Percentiles rank a stretch among this genome's conserved stretches.
phyloP scores from a whole-genome alignment of 2,888 invertebrate genomes.

The Xestia rhomboidea region DNA sequence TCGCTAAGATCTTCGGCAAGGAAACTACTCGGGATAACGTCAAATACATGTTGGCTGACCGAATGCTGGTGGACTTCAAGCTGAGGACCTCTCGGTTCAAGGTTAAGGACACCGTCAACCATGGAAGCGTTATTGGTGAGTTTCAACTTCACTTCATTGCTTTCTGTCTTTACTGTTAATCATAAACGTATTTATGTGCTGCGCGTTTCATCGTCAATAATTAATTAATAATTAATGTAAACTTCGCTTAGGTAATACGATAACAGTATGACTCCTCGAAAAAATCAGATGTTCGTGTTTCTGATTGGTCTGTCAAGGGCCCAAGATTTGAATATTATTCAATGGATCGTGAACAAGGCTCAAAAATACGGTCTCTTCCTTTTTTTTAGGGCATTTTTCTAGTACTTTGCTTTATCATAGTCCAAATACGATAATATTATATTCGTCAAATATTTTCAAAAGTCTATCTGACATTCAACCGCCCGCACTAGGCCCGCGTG shows the following conservation, averaged over 20 bases:
- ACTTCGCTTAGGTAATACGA: neutral
- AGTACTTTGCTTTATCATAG: neutral
- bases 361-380: no score
- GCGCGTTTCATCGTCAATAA: neutral
- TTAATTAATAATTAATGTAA: neutral
- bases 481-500: neutral
- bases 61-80: slow-evolving; percentile 93
- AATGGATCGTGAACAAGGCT: no score
- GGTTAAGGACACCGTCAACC: slow-evolving; percentile 93
- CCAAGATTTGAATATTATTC: neutral
- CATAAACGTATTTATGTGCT: neutral
- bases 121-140: slow-evolving; percentile 94
- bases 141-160: slow-evolving; percentile 9
- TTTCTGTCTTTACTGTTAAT: neutral
- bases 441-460: neutral
- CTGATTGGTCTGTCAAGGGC: neutral
- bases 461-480: neutral
- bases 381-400: neutral
- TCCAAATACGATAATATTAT: neutral
- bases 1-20: slow-evolving; percentile 93
- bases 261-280: neutral
- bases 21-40: slow-evolving; percentile 91
- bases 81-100: slow-evolving; percentile 93
- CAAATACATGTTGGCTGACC: slow-evolving; percentile 93
- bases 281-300: neutral